Evolutionary conservation across 2,888 invertebrate species (phyloP), one percentile per base, ranked within the genome.

Genomic region (Actias luna): DNA sequence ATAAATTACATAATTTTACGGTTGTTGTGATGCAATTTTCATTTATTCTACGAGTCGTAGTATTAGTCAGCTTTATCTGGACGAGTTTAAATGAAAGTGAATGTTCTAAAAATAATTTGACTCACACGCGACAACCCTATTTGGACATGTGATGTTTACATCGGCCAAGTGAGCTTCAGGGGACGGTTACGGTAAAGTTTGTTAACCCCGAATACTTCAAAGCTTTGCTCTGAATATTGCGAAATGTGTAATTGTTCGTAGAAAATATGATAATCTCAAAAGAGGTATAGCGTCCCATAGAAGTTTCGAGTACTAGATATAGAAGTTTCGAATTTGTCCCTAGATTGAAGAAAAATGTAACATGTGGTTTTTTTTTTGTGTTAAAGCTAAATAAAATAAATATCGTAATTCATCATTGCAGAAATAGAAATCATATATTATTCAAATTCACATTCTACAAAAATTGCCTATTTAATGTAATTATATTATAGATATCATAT

Each of bases 111-210:
- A 71, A 69, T 69, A 70, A 63, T 58, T 73, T 65, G 68, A 69
- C 69, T 68, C 64, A 63, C 67, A 63, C 76, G 76, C 71, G 84
- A 73, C 84, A 84, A 76, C 84, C 84, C 84, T 78, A 72, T 69
- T 71, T 71, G 81, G 77, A 81, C 80, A 78, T 78, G 77, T 80
- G 76, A 78, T 87, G 88, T 88, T 88, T 87, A 87, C 85, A 80
- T 78, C 83, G 36, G 42, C 31, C 42, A 31, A 78, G 70, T 77
- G 77, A 80, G 83, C 82, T 82, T 80, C 80, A 76, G 77, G 82
- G 81, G 81, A 83, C 83, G 84, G 76, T 79, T 74, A 79, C 75
- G 76, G 72, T 77, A 79, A 82, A 89, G 89, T 87, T 88, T 83
- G 71, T 86, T 88, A 77, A 89, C 85, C 88, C 78, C 65, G 58